Evolutionary conservation across 1,140 invertebrate genomes (phyloP).

Genomic region (Drosophila repleta): DNA sequence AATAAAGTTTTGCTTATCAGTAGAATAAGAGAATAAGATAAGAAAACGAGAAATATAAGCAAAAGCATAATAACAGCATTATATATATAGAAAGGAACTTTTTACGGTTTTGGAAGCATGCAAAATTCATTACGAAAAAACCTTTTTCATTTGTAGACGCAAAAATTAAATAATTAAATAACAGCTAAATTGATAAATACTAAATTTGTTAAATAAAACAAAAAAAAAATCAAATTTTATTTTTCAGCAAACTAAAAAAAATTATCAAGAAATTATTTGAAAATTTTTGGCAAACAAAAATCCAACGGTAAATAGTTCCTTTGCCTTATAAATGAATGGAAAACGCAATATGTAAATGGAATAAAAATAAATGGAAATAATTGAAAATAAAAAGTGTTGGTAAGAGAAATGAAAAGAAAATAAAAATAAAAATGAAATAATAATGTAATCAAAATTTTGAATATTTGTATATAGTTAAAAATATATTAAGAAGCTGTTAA

Average conservation of each 20-base stretch:
- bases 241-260: slow-evolving; percentile 43
- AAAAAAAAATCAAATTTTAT: slow-evolving; percentile 21
- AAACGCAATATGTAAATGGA: slow-evolving; percentile 40
- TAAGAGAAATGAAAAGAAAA: slow-evolving; percentile 18
- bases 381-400: background rate
- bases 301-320: slow-evolving; percentile 82
- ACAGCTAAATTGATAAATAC: slow-evolving; percentile 1
- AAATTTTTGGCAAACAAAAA: slow-evolving; percentile 83
- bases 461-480: slow-evolving; percentile 35
- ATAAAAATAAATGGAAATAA: slow-evolving; percentile 7
- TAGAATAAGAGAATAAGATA: background rate
- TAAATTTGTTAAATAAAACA: slow-evolving; percentile 13
- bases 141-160: slow-evolving; percentile 57
- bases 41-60: background rate
- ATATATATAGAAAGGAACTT: slow-evolving; percentile 70
- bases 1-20: slow-evolving; percentile 4
- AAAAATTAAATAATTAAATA: slow-evolving; percentile 28
- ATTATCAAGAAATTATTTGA: slow-evolving; percentile 48
- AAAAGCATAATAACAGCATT: slow-evolving; percentile 34
- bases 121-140: slow-evolving; percentile 67
- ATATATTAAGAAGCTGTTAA: slow-evolving; percentile 23
- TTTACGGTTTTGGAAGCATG: slow-evolving; percentile 77
- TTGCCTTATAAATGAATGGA: slow-evolving; percentile 62
- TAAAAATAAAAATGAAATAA: background rate
- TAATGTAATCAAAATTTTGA: slow-evolving; percentile 40